Base-by-base conservation (phyloP, 1,140 invertebrate genomes). In the Linepithema humile region DNA sequence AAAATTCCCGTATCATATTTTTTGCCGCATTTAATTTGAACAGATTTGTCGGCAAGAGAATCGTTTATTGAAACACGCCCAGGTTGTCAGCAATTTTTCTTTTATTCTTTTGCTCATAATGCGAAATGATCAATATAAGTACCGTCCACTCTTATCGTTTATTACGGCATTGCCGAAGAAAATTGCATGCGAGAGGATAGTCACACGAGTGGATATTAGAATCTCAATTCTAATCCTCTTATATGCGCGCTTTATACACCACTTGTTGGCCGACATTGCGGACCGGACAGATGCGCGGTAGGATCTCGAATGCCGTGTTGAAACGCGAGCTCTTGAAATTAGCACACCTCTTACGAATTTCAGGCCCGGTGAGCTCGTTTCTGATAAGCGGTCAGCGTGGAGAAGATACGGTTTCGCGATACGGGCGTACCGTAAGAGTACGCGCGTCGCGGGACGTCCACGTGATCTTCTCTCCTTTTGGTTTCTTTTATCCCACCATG, bases 381-480 rank as follows among this genome's bases (percentile, higher is more conserved):
- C 75, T 85, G 87, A 90, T 92, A 89, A 89, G 91, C 90, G 85
- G 82, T 85, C 88, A 89, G 85, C 90, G 90, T 89, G 83, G 85
- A 85, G 72, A 32, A 64, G 73, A 75, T 40, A 87, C 67, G 59
- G 82, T 85, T 85, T 74, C 72, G 40, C 59, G 69, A 53, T 38
- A 35, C 59, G 12, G 35, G 35, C 48, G 29, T 48, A 83, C 55
- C 55, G 69, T 53, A 53, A 59, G 57, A 48, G 29, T 20, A 20
- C 72, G 32, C 48, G 10, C 65, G 80, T 23, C 29, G n/a, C n/a
- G 69, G 15, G 32, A 60, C 84, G 67, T 29, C 74, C 62, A 59
- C 64, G 85, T 55, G 85, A 72, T 87, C 88, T 85, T 85, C 84
- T 85, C 85, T 90, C 77, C 87, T 89, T 90, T 89, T 88, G 72